phyloP scores from a whole-genome alignment of 1,140 invertebrate species.

The Laupala kohalensis region DNA sequence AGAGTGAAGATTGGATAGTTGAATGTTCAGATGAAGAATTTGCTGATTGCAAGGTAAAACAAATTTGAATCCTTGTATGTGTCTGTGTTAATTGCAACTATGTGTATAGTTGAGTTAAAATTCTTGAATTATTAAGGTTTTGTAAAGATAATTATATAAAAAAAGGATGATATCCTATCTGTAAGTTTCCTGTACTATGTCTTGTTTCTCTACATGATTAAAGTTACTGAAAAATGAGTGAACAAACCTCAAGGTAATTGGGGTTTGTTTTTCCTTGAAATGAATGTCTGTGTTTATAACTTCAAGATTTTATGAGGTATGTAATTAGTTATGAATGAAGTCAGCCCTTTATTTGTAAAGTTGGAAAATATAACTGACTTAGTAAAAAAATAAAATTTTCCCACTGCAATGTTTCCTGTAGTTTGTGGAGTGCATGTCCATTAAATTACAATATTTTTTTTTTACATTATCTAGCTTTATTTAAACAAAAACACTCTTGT shows the following conservation, averaged over 20 bases:
- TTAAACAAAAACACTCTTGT: background rate
- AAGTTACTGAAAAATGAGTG: background rate
- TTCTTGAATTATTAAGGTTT: background rate
- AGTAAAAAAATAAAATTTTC: background rate
- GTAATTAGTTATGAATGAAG: too few species aligned
- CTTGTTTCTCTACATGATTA: background rate
- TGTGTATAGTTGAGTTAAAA: background rate
- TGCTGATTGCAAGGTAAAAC: background rate
- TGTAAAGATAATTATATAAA: background rate
- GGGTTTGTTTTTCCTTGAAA: too few species aligned
- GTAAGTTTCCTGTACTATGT: too few species aligned
- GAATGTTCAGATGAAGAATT: background rate
- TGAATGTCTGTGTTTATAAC: too few species aligned
- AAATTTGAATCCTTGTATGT: too few species aligned
- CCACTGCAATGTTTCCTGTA: background rate
- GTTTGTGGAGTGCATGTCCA: background rate
- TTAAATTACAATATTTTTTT: background rate
- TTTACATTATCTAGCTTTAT: background rate
- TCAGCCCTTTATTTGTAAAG: background rate
- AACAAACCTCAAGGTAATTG: too few species aligned
- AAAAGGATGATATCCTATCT: background rate
- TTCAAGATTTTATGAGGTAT: too few species aligned
- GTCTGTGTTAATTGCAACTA: too few species aligned
- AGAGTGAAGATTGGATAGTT: background rate
- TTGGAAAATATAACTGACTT: background rate